Conservation (phyloP, 2,113 vertebrate species). For the Nanorana parkeri region DNA sequence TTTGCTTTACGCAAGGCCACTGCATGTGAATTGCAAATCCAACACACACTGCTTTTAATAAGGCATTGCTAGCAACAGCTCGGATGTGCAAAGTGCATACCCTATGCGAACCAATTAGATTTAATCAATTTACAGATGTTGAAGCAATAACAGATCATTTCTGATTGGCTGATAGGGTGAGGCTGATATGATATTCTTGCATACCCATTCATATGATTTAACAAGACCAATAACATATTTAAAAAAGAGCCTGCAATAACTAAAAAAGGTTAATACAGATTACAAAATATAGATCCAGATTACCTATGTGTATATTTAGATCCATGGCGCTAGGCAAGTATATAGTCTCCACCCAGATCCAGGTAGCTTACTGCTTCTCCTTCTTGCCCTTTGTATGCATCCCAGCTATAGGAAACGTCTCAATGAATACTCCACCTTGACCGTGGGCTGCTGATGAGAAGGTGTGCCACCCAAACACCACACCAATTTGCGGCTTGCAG, state of each 20-base stretch:
- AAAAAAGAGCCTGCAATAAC: neutral
- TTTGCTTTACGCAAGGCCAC: too few species aligned
- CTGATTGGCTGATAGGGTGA: too few species aligned
- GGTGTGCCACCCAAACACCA: conserved; percentile 60
- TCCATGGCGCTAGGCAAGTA: conserved; percentile 63
- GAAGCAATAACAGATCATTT: too few species aligned
- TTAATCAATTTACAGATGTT: too few species aligned
- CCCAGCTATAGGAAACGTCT: conserved; percentile 66
- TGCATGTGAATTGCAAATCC: too few species aligned
- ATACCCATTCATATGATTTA: too few species aligned
- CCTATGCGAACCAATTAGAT: too few species aligned
- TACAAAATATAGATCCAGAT: conserved; percentile 42
- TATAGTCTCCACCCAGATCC: conserved; percentile 58
- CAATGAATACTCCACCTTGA: conserved; percentile 67
- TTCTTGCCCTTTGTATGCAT: conserved; percentile 60
- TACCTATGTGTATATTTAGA: conserved; percentile 66
- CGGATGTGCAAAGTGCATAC: too few species aligned
- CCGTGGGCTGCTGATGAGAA: conserved; percentile 61
- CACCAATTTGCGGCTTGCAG: conserved; percentile 47
- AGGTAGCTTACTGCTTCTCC: conserved; percentile 60
- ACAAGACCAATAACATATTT: too few species aligned
- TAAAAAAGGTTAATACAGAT: neutral
- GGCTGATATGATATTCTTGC: too few species aligned
- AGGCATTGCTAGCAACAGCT: too few species aligned
- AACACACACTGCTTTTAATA: too few species aligned